Percentiles rank a stretch among this genome's conserved stretches.
These are phyloP conservation scores for Apodemia mormo DNA, from an alignment of 2,888 invertebrate genomes.

Conservation along the genomic window DNA sequence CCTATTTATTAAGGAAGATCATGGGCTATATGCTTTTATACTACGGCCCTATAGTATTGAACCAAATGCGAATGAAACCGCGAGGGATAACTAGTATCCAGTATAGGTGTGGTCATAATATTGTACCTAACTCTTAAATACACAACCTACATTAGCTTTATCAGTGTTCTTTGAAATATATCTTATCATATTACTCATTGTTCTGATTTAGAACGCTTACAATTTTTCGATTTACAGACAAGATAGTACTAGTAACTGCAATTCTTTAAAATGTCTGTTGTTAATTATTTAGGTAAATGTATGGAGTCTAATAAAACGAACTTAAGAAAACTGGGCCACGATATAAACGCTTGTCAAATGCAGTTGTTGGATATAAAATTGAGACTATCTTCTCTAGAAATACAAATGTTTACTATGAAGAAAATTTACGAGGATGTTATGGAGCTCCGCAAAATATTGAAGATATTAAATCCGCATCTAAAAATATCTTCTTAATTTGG, in stretches of 20 bases:
- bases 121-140: background rate
- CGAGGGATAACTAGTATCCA: background rate
- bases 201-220: slow-evolving; percentile 22
- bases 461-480: slow-evolving; percentile 52
- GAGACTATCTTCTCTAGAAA: slow-evolving; percentile 51
- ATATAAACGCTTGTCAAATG: slow-evolving; percentile 47
- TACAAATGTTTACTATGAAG: slow-evolving; percentile 52
- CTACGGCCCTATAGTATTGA: background rate
- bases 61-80: background rate
- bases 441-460: slow-evolving; percentile 56
- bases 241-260: background rate
- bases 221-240: background rate
- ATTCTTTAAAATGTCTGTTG: slow-evolving; percentile 24
- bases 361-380: slow-evolving; percentile 52
- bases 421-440: slow-evolving; percentile 54
- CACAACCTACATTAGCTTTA: background rate
- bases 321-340: slow-evolving; percentile 47
- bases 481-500: slow-evolving; percentile 29
- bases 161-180: slow-evolving; percentile 7
- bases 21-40: too few species aligned
- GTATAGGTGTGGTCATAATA: background rate
- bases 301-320: slow-evolving; percentile 46
- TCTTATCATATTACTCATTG: slow-evolving; percentile 21
- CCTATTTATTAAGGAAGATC: too few species aligned
- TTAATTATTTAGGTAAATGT: slow-evolving; percentile 46